A percentile compares a stretch with the other conserved stretches of the same genome.
Conservation (phyloP, 2,797 vertebrate species). For the Sebastes matsubarae region DNA sequence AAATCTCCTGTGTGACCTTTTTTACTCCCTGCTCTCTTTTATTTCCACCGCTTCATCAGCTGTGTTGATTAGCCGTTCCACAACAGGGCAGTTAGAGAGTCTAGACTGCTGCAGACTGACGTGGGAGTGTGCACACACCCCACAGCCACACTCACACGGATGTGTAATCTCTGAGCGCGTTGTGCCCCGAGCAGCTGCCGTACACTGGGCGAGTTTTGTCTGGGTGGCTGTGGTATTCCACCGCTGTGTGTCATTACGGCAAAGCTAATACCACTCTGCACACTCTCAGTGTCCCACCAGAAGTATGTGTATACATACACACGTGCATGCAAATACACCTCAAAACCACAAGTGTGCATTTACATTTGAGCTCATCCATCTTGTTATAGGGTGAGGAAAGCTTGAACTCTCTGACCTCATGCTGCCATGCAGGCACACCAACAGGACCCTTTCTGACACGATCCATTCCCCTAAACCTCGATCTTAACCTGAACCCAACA, state of each 20-base stretch:
- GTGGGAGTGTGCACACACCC: constrained; percentile 50
- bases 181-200: constrained; percentile 47
- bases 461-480: background rate
- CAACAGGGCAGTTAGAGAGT: constrained; percentile 65
- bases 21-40: constrained; percentile 27
- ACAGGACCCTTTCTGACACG: background rate
- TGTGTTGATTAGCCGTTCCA: constrained; percentile 63
- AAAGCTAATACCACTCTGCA: constrained; percentile 52
- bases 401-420: constrained; percentile 30
- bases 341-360: constrained; percentile 42
- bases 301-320: constrained; percentile 40
- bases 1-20: constrained; percentile 23
- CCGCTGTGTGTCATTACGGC: constrained; percentile 52
- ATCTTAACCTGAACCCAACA: background rate
- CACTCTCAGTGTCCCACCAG: constrained; percentile 25
- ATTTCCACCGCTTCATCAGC: constrained; percentile 50
- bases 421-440: background rate
- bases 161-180: constrained; percentile 52
- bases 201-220: constrained; percentile 43
- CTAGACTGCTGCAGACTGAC: constrained; percentile 64
- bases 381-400: constrained; percentile 7
- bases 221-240: constrained; percentile 48
- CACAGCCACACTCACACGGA: constrained; percentile 45
- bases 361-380: constrained; percentile 29
- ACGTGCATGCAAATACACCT: constrained; percentile 36